phyloP scores from a whole-genome alignment of 2,888 invertebrate species.

The Rhamphomyia laevipes region DNA sequence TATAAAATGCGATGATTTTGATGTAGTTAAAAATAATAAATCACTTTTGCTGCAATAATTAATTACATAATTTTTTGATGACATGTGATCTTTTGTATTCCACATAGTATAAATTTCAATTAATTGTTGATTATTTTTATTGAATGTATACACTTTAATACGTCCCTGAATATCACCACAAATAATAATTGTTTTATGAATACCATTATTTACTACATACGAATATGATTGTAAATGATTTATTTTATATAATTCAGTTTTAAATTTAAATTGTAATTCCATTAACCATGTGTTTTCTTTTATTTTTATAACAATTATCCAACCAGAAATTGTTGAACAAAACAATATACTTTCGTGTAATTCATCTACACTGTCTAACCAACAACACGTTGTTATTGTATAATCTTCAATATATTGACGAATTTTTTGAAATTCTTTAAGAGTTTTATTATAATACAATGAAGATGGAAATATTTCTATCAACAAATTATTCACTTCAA shows the following conservation, averaged over 20 bases:
- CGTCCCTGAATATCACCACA: conserved; percentile 22
- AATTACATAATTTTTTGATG: conserved; percentile 21
- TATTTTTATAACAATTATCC: conserved; percentile 19
- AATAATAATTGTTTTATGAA: conserved; percentile 21
- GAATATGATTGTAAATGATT: conserved; percentile 6
- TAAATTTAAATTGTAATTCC: conserved; percentile 6
- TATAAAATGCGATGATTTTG: conserved; percentile 26
- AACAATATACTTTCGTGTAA: conserved; percentile 8
- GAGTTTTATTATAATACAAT: neutral
- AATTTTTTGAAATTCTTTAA: conserved; percentile 17
- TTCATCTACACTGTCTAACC: conserved; percentile 13
- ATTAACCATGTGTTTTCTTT: neutral
- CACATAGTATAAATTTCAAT: neutral
- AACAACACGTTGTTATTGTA: conserved; percentile 26
- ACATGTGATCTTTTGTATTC: conserved; percentile 22
- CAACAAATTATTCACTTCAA: conserved; percentile 15
- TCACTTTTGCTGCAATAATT: conserved; percentile 11
- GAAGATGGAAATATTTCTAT: conserved; percentile 14
- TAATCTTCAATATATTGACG: conserved; percentile 20
- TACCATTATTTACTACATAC: neutral
- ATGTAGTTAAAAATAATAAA: conserved; percentile 22
- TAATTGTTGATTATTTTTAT: neutral
- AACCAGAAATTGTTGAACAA: conserved; percentile 25
- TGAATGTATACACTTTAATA: conserved; percentile 21
- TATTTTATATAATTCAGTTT: conserved; percentile 6